Evolutionary conservation across 2,113 vertebrate species (phyloP).

Genomic region (Oncorhynchus nerka): DNA sequence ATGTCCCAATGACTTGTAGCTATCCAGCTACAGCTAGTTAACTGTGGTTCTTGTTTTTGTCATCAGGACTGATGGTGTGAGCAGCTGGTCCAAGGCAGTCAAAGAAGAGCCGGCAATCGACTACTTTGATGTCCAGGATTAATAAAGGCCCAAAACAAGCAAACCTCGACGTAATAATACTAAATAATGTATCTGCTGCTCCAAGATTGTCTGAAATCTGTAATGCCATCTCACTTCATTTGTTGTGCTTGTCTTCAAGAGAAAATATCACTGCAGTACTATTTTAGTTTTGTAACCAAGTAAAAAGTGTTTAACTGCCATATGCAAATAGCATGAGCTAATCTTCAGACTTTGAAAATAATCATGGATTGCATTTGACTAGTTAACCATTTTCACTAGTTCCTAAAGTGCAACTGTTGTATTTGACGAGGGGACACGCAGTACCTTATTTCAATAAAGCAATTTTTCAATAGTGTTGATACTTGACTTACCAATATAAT

Average conservation of each 20-base stretch:
- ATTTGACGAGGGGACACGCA: no score
- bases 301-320: constrained; percentile 1
- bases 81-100: constrained; percentile 76
- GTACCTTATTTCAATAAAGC: no score
- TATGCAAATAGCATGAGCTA: no score
- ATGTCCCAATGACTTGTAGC: no score
- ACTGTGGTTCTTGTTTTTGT: neutral
- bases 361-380: no score
- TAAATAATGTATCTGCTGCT: neutral
- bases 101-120: constrained; percentile 90
- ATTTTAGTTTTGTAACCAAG: constrained; percentile 19
- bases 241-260: neutral
- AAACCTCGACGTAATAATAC: constrained; percentile 8
- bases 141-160: constrained; percentile 7
- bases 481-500: no score
- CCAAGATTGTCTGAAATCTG: neutral
- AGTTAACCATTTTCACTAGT: neutral
- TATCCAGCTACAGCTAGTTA: neutral
- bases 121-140: constrained; percentile 98
- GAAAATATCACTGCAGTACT: neutral
- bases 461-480: no score
- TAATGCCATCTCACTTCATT: neutral
- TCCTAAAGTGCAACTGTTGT: neutral
- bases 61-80: constrained; percentile 71
- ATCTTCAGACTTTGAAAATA: neutral